Percentiles rank a stretch among this genome's conserved stretches.
These are phyloP conservation scores for Acrocephalus scirpaceus DNA, from an alignment of 2,797 vertebrate species.

Conservation along the genomic window DNA sequence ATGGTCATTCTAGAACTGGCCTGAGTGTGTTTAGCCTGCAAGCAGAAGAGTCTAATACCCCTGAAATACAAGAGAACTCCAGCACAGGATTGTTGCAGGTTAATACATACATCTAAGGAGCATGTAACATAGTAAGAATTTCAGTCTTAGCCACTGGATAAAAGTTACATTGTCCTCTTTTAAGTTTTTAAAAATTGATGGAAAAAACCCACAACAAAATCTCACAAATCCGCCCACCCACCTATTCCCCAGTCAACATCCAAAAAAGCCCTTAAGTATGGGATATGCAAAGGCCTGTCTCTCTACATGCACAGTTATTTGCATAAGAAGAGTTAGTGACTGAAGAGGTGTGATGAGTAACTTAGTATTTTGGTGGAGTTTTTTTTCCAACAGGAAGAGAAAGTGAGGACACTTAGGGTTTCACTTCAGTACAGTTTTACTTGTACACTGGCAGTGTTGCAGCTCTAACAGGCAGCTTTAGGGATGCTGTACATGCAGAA, in stretches of 20 bases:
- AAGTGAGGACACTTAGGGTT: neutral
- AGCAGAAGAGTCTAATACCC: neutral
- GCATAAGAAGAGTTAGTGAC: neutral
- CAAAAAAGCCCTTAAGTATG: neutral
- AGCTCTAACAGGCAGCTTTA: neutral
- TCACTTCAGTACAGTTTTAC: neutral
- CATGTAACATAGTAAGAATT: neutral
- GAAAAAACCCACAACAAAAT: neutral
- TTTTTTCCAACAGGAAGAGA: neutral
- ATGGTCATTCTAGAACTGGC: fast-evolving
- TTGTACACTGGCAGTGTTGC: neutral
- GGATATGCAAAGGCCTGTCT: neutral
- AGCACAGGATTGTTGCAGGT: neutral
- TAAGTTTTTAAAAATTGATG: neutral
- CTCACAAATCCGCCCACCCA: too few species aligned
- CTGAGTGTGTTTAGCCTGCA: neutral
- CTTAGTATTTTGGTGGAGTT: neutral
- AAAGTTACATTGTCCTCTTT: neutral
- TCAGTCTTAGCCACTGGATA: neutral
- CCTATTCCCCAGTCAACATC: neutral
- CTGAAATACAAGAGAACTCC: neutral
- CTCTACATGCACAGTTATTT: neutral
- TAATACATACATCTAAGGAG: fast-evolving
- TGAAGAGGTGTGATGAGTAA: neutral
- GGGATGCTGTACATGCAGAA: neutral